Conservation (phyloP, 2,888 invertebrate genomes). For the Euphydryas editha region DNA sequence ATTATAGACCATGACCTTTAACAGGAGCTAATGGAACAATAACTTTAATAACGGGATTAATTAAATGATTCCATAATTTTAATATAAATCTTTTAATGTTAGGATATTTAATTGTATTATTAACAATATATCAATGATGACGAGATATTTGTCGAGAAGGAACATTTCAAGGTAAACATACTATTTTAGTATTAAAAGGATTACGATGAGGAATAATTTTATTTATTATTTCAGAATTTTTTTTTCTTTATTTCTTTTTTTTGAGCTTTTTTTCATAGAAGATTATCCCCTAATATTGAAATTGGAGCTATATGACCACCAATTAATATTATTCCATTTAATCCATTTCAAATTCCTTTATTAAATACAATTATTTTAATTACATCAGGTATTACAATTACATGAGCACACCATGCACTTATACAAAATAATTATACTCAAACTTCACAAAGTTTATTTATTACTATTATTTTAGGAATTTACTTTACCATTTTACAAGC, state of each 20-base stretch:
- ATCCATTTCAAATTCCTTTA: conserved; percentile 87
- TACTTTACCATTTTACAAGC: conserved; percentile 87
- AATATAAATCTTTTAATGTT: conserved; percentile 78
- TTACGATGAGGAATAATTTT: conserved; percentile 6
- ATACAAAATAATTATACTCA: conserved; percentile 69
- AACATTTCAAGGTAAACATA: conserved; percentile 86
- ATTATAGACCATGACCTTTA: conserved; percentile 86
- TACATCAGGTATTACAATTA: conserved; percentile 87
- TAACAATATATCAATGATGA: conserved; percentile 10
- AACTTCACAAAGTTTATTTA: conserved; percentile 70
- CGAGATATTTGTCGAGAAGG: conserved; percentile 86
- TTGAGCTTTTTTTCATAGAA: conserved; percentile 83
- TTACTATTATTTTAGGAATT: conserved; percentile 68
- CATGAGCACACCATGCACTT: conserved; percentile 77
- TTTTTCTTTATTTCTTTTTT: conserved; percentile 85
- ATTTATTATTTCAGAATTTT: conserved; percentile 61
- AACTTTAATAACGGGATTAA: conserved; percentile 81
- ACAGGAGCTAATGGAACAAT: conserved; percentile 73
- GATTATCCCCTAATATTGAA: conserved; percentile 68
- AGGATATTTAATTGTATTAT: conserved; percentile 25
- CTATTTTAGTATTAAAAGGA: conserved; percentile 73
- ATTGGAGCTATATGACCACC: conserved; percentile 85
- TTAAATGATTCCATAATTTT: conserved; percentile 86
- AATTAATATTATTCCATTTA: conserved; percentile 83
- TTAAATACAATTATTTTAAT: conserved; percentile 89